phyloP scores from a whole-genome alignment of 1,140 invertebrate genomes.

The Drosophila seguyi region DNA sequence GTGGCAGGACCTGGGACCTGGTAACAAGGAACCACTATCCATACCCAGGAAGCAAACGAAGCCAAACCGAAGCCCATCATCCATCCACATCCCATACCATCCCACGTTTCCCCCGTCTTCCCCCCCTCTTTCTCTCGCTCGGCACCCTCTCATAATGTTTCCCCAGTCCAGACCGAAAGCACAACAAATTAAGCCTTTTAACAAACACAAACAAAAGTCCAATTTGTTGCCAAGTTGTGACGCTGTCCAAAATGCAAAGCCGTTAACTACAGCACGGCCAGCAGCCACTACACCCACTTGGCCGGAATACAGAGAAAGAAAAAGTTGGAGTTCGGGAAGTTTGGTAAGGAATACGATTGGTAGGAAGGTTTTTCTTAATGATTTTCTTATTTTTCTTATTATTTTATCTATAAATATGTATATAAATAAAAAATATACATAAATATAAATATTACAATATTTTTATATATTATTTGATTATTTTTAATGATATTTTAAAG shows the following conservation, averaged over 20 bases:
- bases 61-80: background rate
- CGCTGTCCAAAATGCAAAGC: slow-evolving; percentile 75
- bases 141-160: slow-evolving; percentile 63
- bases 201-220: slow-evolving; percentile 82
- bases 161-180: slow-evolving; percentile 61
- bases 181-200: slow-evolving; percentile 83
- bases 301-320: background rate
- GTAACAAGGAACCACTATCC: background rate
- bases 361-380: too few species aligned
- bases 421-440: too few species aligned
- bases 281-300: slow-evolving; percentile 8
- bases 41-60: slow-evolving; percentile 2
- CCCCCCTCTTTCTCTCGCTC: background rate
- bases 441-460: too few species aligned
- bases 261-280: slow-evolving; percentile 62
- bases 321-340: too few species aligned
- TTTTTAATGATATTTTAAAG: too few species aligned
- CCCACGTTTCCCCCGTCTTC: too few species aligned
- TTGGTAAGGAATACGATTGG: too few species aligned
- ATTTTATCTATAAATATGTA: too few species aligned
- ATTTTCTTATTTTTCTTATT: too few species aligned
- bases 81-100: too few species aligned
- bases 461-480: too few species aligned
- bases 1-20: background rate
- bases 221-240: slow-evolving; percentile 79